These are phyloP conservation scores for Peromyscus eremicus DNA, from an alignment of 2,797 vertebrate genomes.

Conservation along the genomic window DNA sequence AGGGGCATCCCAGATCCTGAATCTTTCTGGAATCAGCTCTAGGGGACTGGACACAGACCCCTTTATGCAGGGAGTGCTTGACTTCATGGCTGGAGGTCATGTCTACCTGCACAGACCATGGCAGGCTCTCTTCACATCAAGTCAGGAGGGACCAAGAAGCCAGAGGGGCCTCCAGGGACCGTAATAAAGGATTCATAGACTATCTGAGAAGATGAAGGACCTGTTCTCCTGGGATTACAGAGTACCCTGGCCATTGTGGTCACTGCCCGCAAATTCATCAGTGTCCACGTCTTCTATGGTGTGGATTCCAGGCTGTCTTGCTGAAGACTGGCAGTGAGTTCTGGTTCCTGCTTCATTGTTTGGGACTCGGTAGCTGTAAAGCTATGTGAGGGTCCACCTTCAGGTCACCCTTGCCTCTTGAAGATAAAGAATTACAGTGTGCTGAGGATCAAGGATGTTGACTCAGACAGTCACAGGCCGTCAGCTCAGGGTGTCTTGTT, in stretches of 20 bases:
- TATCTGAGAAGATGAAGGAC: neutral
- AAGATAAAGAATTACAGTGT: neutral
- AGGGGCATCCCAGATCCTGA: neutral
- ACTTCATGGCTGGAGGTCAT: neutral
- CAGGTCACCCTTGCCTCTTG: neutral
- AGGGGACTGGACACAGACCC: neutral
- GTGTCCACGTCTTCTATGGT: conserved; percentile 91
- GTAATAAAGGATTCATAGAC: neutral
- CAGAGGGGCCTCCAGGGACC: neutral
- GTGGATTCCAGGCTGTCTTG: conserved; percentile 84
- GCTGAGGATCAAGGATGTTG: neutral
- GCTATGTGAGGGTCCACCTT: neutral
- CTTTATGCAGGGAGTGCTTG: neutral
- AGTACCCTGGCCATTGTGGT: conserved; percentile 91
- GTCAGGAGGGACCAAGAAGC: neutral
- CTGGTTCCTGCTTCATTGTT: neutral
- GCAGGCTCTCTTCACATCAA: neutral
- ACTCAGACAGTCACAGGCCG: neutral
- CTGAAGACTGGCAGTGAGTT: conserved; percentile 92
- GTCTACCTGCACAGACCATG: neutral
- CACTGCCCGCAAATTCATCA: conserved; percentile 92
- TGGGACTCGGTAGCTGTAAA: neutral
- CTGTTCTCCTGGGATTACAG: neutral
- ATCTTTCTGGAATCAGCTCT: neutral
- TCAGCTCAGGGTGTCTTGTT: neutral